These are phyloP conservation scores for Zoanthus sociatus DNA, from an alignment of 92 coral and sea anemone species.

Conservation along the genomic window DNA sequence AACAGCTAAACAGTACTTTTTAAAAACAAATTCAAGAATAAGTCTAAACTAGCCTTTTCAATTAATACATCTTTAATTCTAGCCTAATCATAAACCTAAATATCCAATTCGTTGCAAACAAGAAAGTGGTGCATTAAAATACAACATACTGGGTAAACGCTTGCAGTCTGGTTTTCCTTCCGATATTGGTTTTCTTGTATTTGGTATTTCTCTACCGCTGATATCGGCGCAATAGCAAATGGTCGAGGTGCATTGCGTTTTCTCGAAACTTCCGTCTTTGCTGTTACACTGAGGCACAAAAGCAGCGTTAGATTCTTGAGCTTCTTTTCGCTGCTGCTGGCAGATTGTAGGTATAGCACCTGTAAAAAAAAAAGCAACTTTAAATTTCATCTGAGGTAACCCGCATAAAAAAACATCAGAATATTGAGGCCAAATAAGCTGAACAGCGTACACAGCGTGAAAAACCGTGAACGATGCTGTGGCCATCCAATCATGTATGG, in stretches of 20 bases:
- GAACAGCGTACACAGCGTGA: too few relatives aligned
- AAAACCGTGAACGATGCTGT: too few relatives aligned
- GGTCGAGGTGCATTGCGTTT: slow-evolving; percentile 79
- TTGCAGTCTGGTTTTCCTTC: slow-evolving; percentile 79
- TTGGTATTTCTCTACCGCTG: slow-evolving; percentile 66
- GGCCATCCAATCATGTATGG: too few relatives aligned
- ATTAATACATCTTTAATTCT: too few relatives aligned
- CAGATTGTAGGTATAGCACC: slow-evolving; percentile 66
- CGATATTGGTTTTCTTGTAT: slow-evolving; percentile 16
- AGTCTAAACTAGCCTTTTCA: background rate
- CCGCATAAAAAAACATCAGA: background rate
- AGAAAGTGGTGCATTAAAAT: background rate
- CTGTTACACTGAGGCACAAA: slow-evolving; percentile 78
- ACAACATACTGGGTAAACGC: slow-evolving; percentile 10
- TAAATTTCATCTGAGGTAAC: background rate
- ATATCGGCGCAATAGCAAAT: slow-evolving; percentile 87
- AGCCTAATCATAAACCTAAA: too few relatives aligned
- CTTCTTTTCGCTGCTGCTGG: slow-evolving; percentile 59
- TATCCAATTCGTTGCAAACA: background rate
- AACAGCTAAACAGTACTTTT: too few relatives aligned
- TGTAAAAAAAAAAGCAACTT: background rate
- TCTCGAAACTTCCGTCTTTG: slow-evolving; percentile 75
- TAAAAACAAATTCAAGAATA: too few relatives aligned
- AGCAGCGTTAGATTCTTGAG: slow-evolving; percentile 44
- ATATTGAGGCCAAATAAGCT: background rate